A percentile compares a stretch with the other conserved stretches of the same genome.
These are phyloP conservation scores for Perca fluviatilis DNA, from an alignment of 2,113 vertebrate species.

Conservation along the genomic window DNA sequence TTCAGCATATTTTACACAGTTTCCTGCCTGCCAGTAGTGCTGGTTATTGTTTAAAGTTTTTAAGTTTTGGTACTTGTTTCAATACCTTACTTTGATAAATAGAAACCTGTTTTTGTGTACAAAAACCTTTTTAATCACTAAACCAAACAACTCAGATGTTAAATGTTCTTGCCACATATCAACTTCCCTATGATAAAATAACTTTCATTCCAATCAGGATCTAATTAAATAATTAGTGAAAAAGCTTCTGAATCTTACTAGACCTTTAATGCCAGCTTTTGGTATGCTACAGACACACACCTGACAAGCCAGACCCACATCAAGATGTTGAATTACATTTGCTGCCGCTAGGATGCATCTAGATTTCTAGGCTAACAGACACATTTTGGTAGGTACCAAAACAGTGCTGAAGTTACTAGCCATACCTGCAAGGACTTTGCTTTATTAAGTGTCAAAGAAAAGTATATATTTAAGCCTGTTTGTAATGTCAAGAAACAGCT, in stretches of 20 bases:
- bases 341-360: no score
- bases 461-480: neutral
- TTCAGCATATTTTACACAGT: neutral
- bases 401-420: neutral
- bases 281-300: neutral
- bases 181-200: neutral
- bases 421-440: neutral
- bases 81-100: neutral
- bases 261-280: neutral
- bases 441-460: neutral
- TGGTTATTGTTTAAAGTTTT: neutral
- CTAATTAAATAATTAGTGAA: neutral
- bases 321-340: no score
- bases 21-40: no score
- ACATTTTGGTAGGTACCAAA: neutral
- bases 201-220: neutral
- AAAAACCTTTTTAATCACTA: neutral
- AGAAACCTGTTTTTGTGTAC: neutral
- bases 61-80: neutral
- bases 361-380: neutral
- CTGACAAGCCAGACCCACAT: no score
- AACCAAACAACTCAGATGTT: neutral
- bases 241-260: neutral
- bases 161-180: neutral
- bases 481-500: neutral